Base-by-base conservation (phyloP, 2,888 invertebrate genomes). In the Theretra japonica region DNA sequence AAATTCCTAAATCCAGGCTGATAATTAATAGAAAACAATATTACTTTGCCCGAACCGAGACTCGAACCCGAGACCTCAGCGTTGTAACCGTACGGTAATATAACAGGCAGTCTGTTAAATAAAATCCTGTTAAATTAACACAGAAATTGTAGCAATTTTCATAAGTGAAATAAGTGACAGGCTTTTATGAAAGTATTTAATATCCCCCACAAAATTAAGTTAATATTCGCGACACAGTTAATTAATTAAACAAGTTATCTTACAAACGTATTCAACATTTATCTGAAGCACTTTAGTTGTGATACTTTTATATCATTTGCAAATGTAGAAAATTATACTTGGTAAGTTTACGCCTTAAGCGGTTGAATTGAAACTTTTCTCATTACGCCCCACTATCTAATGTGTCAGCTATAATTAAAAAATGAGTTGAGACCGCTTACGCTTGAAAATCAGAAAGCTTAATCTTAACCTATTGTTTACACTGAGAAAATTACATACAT, bases 331-430 rank as follows among this genome's bases (percentile, higher is more conserved):
- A 53, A 69, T 53, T 53, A 21, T n/a, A 17, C 65, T 48, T 48
- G 48, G 48, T 65, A 65, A 65, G 65, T 65, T 48, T 65, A 65
- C 41, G 65, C 23, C 23, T 48, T 65, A 65, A 65, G 23, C 65
- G 65, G 23, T 48, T 23, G 17, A 65, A 65, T 41, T 48, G 30
- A 60, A 65, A 65, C 41, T 48, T 65, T 65, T 65, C 65, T 65
- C 65, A 65, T 65, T 65, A 65, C 48, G 41, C 7, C 41, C 21
- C 17, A 65, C 65, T 41, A 65, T 65, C 23, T 48, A 65, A 48
- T 25, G 65, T 65, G 23, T 65, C 65, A 65, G n/a, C n/a, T 48
- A 23, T 65, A 65, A 65, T 65, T 23, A 65, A 65, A 59, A 48
- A 65, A 65, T 65, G 23, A 48, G 48, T 23, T n/a, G 53, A 53